Base-by-base conservation (phyloP, 1,140 invertebrate genomes). In the Phortica variegata region DNA sequence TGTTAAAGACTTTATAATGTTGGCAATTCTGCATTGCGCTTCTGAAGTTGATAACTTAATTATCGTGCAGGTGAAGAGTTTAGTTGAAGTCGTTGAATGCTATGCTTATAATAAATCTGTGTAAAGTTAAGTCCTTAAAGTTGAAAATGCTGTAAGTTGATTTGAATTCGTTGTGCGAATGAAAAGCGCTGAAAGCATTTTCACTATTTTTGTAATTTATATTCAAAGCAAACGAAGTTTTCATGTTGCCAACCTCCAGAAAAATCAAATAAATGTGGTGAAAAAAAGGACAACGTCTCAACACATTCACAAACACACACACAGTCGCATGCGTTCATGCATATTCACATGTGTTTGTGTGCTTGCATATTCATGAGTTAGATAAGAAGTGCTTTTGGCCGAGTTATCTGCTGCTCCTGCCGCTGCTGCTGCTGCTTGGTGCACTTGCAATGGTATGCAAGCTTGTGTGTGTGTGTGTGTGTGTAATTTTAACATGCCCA, bases 291-390 rank as follows among this genome's bases (percentile, higher is more conserved):
- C 48, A 17, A 29, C 16, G 17, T 15, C 16, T 13, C 23, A n/a
- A 20, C 42, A 34, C 40, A 15, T 26, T 13, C 37, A 21, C 37
- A 32, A 12, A 37, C 41, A 23, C 37, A 29, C 16, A 43, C 43
- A 46, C 9, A 21, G 12, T 46, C 8, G 13, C n/a, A 20, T 17
- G 38, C 20, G 36, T 17, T 33, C 23, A 17, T 43, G 41, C 26
- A 15, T 37, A 47, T 31, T 43, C 43, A 45, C 36, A 37, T 49
- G 63, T n/a, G n/a, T n/a, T 63, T 68, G 63, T 63, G 63, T 54
- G 60, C 63, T 60, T 68, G 63, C 60, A 66, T 68, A 66, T 66
- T 66, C 63, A 68, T 68, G 63, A 68, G 56, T 62, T 45, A 68
- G 63, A 66, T 66, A 66, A 65, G 59, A 54, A n/a, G n/a, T n/a